A percentile compares a stretch with the other conserved stretches of the same genome.
These are phyloP conservation scores for Habropoda laboriosa DNA, from an alignment of 1,140 invertebrate genomes.

Conservation along the genomic window DNA sequence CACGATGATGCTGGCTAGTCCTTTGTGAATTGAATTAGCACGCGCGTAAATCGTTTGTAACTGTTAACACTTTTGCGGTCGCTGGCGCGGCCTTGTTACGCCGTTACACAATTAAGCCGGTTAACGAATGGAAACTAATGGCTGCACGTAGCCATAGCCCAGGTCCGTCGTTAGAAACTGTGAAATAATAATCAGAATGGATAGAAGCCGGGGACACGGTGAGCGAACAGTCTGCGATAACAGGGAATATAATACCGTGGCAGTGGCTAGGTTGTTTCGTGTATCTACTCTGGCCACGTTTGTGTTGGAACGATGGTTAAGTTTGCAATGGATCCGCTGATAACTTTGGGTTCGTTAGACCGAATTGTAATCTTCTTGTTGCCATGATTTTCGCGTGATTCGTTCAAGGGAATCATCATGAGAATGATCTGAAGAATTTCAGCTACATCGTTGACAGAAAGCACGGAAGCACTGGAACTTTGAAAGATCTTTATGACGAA, in stretches of 20 bases:
- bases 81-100: constrained; percentile 8
- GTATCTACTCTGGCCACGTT: not conserved
- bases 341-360: not conserved
- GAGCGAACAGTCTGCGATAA: not conserved
- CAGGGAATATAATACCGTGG: not conserved
- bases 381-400: not conserved
- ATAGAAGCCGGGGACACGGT: not conserved
- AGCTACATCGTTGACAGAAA: no score
- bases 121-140: constrained; percentile 34
- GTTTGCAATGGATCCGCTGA: not conserved
- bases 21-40: constrained; percentile 10
- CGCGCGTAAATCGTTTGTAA: constrained; percentile 40
- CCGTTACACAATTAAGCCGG: constrained; percentile 24
- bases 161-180: not conserved
- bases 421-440: no score
- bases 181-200: constrained; percentile 11
- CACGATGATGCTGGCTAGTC: no score
- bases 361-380: not conserved
- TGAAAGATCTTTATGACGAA: no score
- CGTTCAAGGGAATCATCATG: not conserved
- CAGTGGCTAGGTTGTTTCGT: not conserved
- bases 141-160: not conserved
- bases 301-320: not conserved
- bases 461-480: no score
- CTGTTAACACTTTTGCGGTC: constrained; percentile 41